Conservation (phyloP, 2,797 vertebrate species). For the Uromys caudimaculatus region DNA sequence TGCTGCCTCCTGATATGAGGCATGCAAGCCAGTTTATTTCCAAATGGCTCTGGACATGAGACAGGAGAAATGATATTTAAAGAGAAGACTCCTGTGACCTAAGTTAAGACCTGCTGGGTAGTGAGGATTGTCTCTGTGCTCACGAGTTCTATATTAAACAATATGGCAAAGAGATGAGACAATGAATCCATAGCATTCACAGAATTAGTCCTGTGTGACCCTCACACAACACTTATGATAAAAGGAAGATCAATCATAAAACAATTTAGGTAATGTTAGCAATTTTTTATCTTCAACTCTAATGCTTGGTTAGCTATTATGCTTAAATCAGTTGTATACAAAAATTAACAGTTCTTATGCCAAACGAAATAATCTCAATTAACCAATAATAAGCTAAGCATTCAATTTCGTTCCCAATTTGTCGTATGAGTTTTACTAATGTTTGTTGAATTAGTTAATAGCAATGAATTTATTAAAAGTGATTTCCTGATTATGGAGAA, state of each 20-base stretch:
- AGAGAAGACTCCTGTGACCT: not conserved
- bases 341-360: not conserved
- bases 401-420: not conserved
- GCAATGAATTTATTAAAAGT: not conserved
- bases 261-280: not conserved
- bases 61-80: not conserved
- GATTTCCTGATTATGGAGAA: not conserved
- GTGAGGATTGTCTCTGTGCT: not conserved
- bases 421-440: not conserved
- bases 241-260: not conserved
- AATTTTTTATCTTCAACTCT: constrained; percentile 11
- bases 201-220: not conserved
- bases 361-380: constrained; percentile 24
- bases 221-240: not conserved
- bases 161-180: not conserved
- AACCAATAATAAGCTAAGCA: not conserved
- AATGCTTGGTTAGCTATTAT: not conserved
- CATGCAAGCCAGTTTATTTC: not conserved
- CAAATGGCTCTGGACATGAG: not conserved
- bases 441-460: not conserved
- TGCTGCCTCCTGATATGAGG: not conserved
- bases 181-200: not conserved
- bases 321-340: not conserved
- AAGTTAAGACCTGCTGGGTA: not conserved
- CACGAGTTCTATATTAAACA: not conserved